These are phyloP conservation scores for Pelusios castaneus DNA, from an alignment of 2,113 vertebrate species.

Conservation along the genomic window DNA sequence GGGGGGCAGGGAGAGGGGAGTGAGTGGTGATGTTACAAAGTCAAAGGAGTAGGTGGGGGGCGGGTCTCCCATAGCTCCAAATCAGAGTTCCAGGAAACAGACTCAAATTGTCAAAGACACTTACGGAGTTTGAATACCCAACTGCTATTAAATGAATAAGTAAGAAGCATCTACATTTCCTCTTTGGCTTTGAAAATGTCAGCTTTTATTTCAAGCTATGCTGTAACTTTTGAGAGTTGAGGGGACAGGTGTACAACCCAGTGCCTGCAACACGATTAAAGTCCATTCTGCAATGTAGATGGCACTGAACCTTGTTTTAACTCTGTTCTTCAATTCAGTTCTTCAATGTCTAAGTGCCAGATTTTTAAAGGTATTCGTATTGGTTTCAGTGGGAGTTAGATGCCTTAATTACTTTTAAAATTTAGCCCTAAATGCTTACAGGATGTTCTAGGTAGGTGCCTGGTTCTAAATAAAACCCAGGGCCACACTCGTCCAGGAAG, in stretches of 20 bases:
- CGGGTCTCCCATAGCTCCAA: neutral
- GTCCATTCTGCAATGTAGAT: neutral
- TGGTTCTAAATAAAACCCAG: neutral
- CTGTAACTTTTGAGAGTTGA: neutral
- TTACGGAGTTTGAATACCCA: neutral
- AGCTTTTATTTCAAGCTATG: slow-evolving; percentile 31
- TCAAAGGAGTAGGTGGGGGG: neutral
- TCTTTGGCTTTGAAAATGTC: slow-evolving; percentile 15
- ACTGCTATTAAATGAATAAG: slow-evolving; percentile 6
- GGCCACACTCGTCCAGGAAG: neutral
- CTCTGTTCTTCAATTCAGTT: neutral
- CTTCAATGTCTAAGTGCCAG: too few relatives aligned
- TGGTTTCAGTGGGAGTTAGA: neutral
- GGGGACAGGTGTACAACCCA: neutral
- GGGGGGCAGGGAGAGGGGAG: too few relatives aligned
- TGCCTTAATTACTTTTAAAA: neutral
- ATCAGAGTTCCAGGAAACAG: neutral
- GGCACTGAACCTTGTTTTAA: neutral
- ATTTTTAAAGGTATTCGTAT: neutral
- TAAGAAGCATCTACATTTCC: neutral
- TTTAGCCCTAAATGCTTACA: neutral
- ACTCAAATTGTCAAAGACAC: neutral
- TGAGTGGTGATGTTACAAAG: neutral
- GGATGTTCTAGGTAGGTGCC: neutral
- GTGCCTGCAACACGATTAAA: neutral